Conservation (phyloP, 2,888 invertebrate species). For the Sialis lutaria region DNA sequence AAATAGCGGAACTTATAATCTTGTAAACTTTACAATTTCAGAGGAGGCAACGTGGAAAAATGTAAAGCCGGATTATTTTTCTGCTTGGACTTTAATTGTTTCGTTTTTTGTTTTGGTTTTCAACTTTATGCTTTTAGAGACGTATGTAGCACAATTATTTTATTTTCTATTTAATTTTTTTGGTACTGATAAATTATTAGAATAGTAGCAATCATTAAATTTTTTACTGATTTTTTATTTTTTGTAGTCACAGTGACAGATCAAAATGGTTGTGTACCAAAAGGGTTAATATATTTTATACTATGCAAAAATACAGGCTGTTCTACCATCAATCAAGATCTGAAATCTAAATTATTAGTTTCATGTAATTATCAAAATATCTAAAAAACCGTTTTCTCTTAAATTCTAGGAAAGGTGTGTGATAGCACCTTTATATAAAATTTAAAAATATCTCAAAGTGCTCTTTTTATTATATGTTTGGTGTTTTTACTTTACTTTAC, state of each 20-base stretch:
- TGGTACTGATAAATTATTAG: neutral
- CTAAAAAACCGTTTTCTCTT: too few relatives aligned
- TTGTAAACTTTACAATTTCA: constrained; percentile 16
- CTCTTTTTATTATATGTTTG: too few relatives aligned
- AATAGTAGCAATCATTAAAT: neutral
- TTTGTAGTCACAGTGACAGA: neutral
- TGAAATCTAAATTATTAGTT: too few relatives aligned
- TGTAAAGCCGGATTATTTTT: constrained; percentile 54
- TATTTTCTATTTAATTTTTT: neutral
- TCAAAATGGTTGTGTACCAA: neutral
- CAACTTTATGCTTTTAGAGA: constrained; percentile 77
- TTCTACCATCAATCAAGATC: neutral
- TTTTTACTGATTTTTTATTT: neutral
- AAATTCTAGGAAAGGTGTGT: too few relatives aligned
- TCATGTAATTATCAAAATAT: too few relatives aligned
- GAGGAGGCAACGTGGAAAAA: constrained; percentile 58
- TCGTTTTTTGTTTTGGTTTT: constrained; percentile 74
- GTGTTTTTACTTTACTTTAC: too few relatives aligned
- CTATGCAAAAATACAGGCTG: neutral
- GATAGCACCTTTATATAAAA: too few relatives aligned
- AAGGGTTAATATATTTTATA: neutral
- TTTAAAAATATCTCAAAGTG: too few relatives aligned
- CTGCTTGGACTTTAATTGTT: constrained; percentile 59
- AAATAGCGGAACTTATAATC: too few relatives aligned
- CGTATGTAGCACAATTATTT: constrained; percentile 27